Base-by-base conservation (phyloP, 2,888 invertebrate species). In the Tinea semifulvella region DNA sequence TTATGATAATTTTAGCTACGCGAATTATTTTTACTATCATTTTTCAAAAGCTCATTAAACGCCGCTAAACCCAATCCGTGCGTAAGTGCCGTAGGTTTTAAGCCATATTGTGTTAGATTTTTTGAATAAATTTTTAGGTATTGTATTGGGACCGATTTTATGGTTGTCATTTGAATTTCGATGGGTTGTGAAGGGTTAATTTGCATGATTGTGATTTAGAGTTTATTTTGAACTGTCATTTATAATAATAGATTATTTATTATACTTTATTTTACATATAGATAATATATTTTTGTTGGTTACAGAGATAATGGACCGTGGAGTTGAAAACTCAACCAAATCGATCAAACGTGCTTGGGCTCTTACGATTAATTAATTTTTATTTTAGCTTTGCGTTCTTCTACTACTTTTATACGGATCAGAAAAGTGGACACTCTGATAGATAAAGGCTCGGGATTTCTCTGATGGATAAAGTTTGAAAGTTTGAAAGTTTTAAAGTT, bases 21-120 rank as follows among this genome's bases (percentile, higher is more conserved):
- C 58, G 70, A 71, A 74, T 72, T 68, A 76, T 75, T 75, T 77
- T 74, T 69, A 68, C 72, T 70, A 79, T 80, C 79, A 80, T 80
- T 79, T 79, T 80, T 80, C 80, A 79, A 80, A 79, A 76, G 79
- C 73, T 79, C 75, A 79, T 80, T 79, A 79, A 65, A 64, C 58
- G 56, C 53, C 53, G 58, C 61, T 57, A 60, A 61, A 64, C 65
- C 61, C 67, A 65, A 71, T 61, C 58, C 68, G 61, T 47, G 64
- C 69, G 73, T 71, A 67, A 75, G 74, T 71, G 68, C 62, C 60
- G 54, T 67, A 58, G 65, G 61, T 65, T 67, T 60, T 57, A 54
- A 50, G 56, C 56, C 14, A 43, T 36, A 48, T 46, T 46, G 46
- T 44, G 17, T 56, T 50, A 55, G 54, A 54, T 55, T 58, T 55